Evolutionary conservation across 1,140 invertebrate genomes (phyloP), one percentile per base, ranked within the genome.

Genomic region (Drosophila pseudoananassae): DNA sequence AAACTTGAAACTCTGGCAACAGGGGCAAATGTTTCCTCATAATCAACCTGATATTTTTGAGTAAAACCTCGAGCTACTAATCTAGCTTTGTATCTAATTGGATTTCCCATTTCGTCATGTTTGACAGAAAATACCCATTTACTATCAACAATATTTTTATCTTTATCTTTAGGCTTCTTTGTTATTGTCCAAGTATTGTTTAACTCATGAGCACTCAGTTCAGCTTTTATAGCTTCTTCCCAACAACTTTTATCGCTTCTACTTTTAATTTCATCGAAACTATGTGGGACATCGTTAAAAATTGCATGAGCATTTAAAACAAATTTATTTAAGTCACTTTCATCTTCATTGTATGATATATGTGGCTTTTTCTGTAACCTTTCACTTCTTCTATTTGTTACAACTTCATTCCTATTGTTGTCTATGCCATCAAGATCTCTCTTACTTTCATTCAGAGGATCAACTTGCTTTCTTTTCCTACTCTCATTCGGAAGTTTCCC

Each of bases 11-110:
- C 54, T 63, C 51, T 61, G 38, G 58, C 58, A 9, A 49, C 50
- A 14, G 31, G 40, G 2, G 58, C 66, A 38, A 77, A 58, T 23
- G 80, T 75, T 38, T 92, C 91, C 20, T 76, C 52, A 58, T 91
- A 93, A 55, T 93, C 92, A 2, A 91, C 55, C 43, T 63, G 50
- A 84, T 70, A 47, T 49, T 68, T 84, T 80, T 93, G 92, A 8
- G 55, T 56, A 70, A 69, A 93, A 20, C 92, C 92, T 73, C 91
- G 91, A 8, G 92, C 91, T 36, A 93, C 91, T 7, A 93, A 73
- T 51, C 92, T 68, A n/a, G 91, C 92, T 69, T 91, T 93, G 43
- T 90, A 53, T 53, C 15, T 60, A n/a, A 9, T 15, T 3, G 75
- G 45, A 49, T 43, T 65, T 56, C 76, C 60, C 8, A 66, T 3